Percentiles rank a stretch among this genome's conserved stretches.
These are phyloP conservation scores for Plutella xylostella DNA, from an alignment of 2,888 invertebrate species.

Conservation along the genomic window DNA sequence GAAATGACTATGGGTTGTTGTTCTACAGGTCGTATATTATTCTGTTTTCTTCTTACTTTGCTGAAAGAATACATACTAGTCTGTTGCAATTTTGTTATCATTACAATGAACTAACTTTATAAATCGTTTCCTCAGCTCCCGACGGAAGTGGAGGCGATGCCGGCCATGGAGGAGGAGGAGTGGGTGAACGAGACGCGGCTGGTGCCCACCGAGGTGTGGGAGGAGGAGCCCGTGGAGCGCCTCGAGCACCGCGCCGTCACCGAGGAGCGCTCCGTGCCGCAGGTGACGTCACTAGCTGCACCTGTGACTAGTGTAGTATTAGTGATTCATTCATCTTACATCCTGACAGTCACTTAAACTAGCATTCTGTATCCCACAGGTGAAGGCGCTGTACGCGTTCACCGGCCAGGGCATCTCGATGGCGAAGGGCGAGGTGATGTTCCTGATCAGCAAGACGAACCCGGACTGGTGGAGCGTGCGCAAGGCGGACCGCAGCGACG, in stretches of 20 bases:
- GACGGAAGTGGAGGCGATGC: constrained; percentile 72
- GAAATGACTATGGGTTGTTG: too few relatives aligned
- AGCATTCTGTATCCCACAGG: constrained; percentile 26
- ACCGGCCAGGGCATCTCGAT: constrained; percentile 93
- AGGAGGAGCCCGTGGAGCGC: constrained; percentile 89
- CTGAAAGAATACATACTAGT: too few relatives aligned
- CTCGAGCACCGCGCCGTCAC: constrained; percentile 87
- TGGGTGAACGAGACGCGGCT: constrained; percentile 83
- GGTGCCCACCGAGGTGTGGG: constrained; percentile 93
- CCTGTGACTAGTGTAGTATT: neutral
- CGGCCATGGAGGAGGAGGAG: constrained; percentile 74
- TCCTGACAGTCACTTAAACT: neutral
- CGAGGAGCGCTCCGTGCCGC: constrained; percentile 88
- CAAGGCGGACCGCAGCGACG: constrained; percentile 90
- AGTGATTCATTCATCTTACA: too few relatives aligned
- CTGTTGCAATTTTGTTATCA: too few relatives aligned
- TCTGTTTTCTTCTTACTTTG: too few relatives aligned
- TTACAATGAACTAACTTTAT: too few relatives aligned
- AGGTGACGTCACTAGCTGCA: constrained; percentile 62
- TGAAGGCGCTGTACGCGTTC: constrained; percentile 88
- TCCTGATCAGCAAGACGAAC: constrained; percentile 94
- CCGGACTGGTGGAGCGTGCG: constrained; percentile 99
- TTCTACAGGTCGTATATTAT: too few relatives aligned
- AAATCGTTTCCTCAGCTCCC: constrained; percentile 50
- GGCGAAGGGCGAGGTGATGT: constrained; percentile 92